These are phyloP conservation scores for Machaerirhynchus nigripectus DNA, from an alignment of 2,113 vertebrate species.

Conservation along the genomic window DNA sequence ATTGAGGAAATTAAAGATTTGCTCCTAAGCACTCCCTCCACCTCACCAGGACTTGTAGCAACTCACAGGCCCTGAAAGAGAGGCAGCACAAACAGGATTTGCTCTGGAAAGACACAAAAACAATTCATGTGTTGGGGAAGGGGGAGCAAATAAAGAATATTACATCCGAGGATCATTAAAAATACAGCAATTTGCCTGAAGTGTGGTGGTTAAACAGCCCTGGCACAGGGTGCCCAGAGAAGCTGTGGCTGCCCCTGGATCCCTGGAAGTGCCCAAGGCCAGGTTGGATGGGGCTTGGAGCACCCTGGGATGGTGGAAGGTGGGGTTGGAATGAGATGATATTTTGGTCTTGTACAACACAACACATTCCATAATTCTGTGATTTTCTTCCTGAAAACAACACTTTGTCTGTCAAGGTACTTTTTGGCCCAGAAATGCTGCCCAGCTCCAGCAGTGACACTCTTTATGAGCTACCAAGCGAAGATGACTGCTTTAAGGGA, in stretches of 20 bases:
- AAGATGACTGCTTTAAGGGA: not conserved
- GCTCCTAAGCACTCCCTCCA: not conserved
- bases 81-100: not conserved
- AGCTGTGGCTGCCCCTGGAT: not conserved
- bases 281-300: rapidly evolving
- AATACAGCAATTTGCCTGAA: not conserved
- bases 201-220: not conserved
- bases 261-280: not conserved
- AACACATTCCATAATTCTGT: not conserved
- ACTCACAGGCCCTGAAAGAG: not conserved
- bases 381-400: not conserved
- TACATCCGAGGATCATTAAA: not conserved
- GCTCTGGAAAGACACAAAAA: not conserved
- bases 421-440: not conserved
- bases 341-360: not conserved
- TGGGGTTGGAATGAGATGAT: not conserved
- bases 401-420: not conserved
- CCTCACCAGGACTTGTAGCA: rapidly evolving
- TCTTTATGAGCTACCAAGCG: not conserved
- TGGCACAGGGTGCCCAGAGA: not conserved
- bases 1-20: not conserved
- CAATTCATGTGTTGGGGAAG: not conserved
- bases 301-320: rapidly evolving
- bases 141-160: not conserved
- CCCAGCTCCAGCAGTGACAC: not conserved